Evolutionary conservation across 2,797 vertebrate genomes (phyloP).

Genomic region (Cirrhinus molitorella): DNA sequence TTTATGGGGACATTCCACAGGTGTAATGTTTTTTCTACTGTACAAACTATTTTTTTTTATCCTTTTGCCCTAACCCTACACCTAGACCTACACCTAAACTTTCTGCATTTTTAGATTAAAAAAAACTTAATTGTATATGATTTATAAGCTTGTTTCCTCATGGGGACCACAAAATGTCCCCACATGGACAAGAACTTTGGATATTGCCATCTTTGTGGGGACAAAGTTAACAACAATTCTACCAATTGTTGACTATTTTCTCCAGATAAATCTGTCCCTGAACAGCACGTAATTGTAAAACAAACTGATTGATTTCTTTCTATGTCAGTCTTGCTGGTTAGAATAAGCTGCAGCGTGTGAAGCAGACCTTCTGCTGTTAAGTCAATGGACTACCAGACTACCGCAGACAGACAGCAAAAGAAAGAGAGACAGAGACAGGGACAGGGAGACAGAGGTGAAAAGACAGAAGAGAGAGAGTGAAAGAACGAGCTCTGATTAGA

Average conservation of each 20-base stretch:
- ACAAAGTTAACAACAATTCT: not conserved
- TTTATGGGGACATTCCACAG: no score
- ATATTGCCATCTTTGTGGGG: no score
- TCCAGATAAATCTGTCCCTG: not conserved
- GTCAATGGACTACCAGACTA: not conserved
- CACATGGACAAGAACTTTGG: no score
- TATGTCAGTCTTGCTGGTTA: not conserved
- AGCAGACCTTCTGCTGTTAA: not conserved
- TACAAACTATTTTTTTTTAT: no score
- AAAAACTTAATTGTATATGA: no score
- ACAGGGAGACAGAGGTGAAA: constrained; percentile 25
- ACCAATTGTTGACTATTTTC: not conserved
- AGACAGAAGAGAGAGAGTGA: not conserved
- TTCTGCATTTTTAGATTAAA: no score
- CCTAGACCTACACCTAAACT: no score
- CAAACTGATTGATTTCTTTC: not conserved
- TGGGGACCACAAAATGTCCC: not conserved
- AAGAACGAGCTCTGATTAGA: constrained; percentile 43
- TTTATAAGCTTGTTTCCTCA: no score
- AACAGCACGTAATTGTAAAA: not conserved
- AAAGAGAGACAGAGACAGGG: constrained; percentile 18
- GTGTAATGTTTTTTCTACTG: no score
- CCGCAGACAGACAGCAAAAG: not conserved
- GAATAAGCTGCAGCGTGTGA: not conserved
- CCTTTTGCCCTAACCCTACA: no score